These are phyloP conservation scores for Gobius niger DNA, from an alignment of 2,113 vertebrate species.

Conservation along the genomic window DNA sequence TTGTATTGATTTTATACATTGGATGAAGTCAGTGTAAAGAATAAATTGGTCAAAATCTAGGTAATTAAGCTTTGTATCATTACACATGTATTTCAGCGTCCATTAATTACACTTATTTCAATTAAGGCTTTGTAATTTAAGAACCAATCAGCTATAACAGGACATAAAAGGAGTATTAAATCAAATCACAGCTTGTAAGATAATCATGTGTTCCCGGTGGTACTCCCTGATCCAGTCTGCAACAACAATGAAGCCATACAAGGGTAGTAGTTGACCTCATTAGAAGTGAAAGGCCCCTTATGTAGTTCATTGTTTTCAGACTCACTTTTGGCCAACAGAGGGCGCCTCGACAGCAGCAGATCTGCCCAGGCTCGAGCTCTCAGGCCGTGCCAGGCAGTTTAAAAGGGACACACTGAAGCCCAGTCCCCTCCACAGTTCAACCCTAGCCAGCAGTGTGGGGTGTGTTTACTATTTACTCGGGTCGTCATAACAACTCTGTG, in stretches of 20 bases:
- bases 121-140: background rate
- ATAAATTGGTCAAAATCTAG: too few species aligned
- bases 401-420: slow-evolving; percentile 15
- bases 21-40: too few species aligned
- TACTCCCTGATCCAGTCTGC: background rate
- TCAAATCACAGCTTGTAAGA: too few species aligned
- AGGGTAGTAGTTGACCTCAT: slow-evolving; percentile 13
- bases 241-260: slow-evolving; percentile 13
- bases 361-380: background rate
- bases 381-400: background rate
- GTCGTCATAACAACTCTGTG: slow-evolving; percentile 58
- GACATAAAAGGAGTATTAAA: too few species aligned
- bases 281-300: background rate
- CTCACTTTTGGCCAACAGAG: slow-evolving; percentile 39
- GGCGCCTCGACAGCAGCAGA: slow-evolving; percentile 9
- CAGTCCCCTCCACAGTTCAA: slow-evolving; percentile 1
- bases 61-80: too few species aligned
- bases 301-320: slow-evolving; percentile 15
- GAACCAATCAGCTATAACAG: background rate
- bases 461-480: slow-evolving; percentile 26
- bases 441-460: background rate
- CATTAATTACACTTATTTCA: background rate
- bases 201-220: background rate
- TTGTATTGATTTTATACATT: too few species aligned
- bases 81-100: too few species aligned